Evolutionary conservation across 1,140 invertebrate species (phyloP), one percentile per base, ranked within the genome.

Genomic region (Goniozus legneri): DNA sequence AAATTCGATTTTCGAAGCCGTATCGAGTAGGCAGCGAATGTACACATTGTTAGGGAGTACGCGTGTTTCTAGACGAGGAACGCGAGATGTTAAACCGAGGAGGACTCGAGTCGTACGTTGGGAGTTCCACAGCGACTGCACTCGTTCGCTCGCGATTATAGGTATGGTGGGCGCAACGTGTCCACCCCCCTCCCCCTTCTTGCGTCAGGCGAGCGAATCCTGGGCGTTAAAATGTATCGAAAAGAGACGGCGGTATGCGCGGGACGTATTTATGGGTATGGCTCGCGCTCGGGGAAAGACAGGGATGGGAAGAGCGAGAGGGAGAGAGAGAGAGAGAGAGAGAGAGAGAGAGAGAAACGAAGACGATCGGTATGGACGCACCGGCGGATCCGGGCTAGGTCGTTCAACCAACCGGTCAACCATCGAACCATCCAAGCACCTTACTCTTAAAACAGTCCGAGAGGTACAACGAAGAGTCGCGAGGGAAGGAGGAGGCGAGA

Each of bases 331-430:
- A n/a, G n/a, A 7, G 33, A 13, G 42, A 44, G 48, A 30, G 43
- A 43, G 32, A 39, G 45, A 55, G 54, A 22, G 51, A 58, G 47
- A 54, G 50, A 44, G 56, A 59, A 57, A 32, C 10, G 27, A 42
- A 60, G 57, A 46, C 54, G 58, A 60, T 61, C 59, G 54, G 59
- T 61, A 61, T 50, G 58, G 42, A 60, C 50, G 54, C 50, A 41
- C 40, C 41, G 34, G 42, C 54, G 59, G 59, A 61, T 61, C 59
- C 59, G 59, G 59, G 59, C 59, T 61, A 57, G 59, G 58, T 62
- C 58, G 59, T 62, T 62, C 59, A 62, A 62, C 58, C 58, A 60
- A 60, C 42, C 48, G 51, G 46, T 39, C 43, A 60, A 57, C 54
- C 58, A 47, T 57, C 59, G 50, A 53, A 56, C 47, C 58, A 48